Evolutionary conservation across 2,113 vertebrate species (phyloP).

Genomic region (Nothoprocta pentlandii): DNA sequence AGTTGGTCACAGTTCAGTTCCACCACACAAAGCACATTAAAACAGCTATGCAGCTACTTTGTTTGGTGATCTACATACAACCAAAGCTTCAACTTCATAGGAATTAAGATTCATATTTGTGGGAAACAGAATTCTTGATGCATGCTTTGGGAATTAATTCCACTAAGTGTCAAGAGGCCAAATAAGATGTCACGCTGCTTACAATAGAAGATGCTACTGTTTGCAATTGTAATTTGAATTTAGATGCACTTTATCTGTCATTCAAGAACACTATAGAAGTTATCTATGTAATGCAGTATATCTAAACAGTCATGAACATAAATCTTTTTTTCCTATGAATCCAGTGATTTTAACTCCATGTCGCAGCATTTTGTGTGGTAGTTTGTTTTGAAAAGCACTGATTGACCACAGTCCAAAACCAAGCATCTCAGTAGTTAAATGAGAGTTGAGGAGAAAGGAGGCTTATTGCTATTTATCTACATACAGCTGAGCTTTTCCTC

Average conservation of each 20-base stretch:
- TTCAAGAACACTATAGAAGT: background rate
- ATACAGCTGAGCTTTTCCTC: background rate
- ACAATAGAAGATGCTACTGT: background rate
- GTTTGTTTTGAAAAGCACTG: background rate
- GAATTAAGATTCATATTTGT: background rate
- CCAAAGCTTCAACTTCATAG: accelerated
- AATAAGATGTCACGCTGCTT: background rate
- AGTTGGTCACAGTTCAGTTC: background rate
- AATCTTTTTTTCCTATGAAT: background rate
- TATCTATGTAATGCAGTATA: no score
- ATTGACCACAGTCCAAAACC: background rate
- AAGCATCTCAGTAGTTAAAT: background rate
- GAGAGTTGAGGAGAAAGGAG: background rate
- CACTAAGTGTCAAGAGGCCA: background rate
- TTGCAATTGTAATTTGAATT: background rate
- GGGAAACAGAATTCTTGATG: background rate
- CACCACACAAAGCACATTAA: background rate
- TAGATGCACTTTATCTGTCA: background rate
- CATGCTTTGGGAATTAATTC: background rate
- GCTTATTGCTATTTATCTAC: background rate
- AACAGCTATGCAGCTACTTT: background rate
- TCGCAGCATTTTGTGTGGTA: background rate
- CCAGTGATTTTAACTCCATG: background rate
- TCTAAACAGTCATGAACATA: background rate
- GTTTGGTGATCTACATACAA: background rate